A percentile compares a stretch with the other conserved stretches of the same genome.
Evolutionary conservation across 2,113 vertebrate genomes (phyloP).

Genomic region (Otocyon megalotis): DNA sequence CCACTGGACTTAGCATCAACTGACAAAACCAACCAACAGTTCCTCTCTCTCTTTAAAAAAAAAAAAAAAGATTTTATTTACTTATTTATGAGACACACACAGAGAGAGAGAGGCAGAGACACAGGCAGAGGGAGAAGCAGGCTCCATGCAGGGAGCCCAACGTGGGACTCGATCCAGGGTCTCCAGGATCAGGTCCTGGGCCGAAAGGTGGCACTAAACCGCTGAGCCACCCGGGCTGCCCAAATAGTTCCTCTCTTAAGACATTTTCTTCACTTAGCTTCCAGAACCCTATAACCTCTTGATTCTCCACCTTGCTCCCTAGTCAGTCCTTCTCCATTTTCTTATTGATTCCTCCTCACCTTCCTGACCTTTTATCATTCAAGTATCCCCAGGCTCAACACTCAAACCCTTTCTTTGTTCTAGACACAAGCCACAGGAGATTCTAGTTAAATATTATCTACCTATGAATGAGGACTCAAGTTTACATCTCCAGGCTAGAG

Average conservation of each 20-base stretch:
- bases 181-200: not conserved
- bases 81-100: not conserved
- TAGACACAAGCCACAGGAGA: not conserved
- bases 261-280: not conserved
- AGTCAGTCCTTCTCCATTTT: not conserved
- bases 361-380: not conserved
- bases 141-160: not conserved
- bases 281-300: not conserved
- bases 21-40: not conserved
- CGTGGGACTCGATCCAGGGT: not conserved
- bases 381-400: not conserved
- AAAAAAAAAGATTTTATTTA: not conserved
- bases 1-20: not conserved
- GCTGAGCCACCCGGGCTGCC: not conserved
- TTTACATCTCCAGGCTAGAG: not conserved
- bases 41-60: not conserved
- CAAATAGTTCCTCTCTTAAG: not conserved
- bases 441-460: conserved; percentile 1
- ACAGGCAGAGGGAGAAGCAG: not conserved
- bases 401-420: not conserved
- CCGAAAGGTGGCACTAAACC: not conserved
- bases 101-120: not conserved
- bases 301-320: not conserved
- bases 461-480: not conserved
- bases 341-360: not conserved